Evolutionary conservation across 1,140 invertebrate genomes (phyloP), one percentile per base, ranked within the genome.

Genomic region (Eurosta solidaginis): DNA sequence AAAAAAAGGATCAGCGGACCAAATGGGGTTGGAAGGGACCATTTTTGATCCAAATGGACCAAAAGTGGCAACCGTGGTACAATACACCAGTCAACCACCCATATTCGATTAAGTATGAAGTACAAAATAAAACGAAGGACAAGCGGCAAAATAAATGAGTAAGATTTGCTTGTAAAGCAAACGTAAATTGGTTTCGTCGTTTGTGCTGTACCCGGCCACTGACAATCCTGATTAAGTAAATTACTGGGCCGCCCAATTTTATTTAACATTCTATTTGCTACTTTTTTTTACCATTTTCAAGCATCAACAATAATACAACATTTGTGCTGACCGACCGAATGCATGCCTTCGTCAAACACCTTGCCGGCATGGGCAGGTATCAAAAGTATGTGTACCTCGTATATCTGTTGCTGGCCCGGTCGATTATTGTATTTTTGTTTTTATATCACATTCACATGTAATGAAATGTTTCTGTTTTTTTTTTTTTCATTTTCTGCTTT

Each of bases 191-290:
- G 36, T 68, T 40, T n/a, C n/a, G n/a, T n/a, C 2, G 27, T 68
- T 40, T 29, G n/a, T 59, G 54, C n/a, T 59, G 54, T 29, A 36
- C 14, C 33, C 27, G 54, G 29, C 59, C 33, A n/a, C n/a, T n/a
- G n/a, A n/a, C n/a, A 40, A 68, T 42, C 33, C 59, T 40, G 59
- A 68, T 68, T 68, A 40, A 68, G 59, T 68, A 68, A 68, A 68
- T 68, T 68, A 40, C 20, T 68, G 22, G 36, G 59, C 59, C 33
- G 59, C 59, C 33, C 33, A 68, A 68, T 68, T 68, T 68, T 68
- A 22, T 47, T 17, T 9, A 40, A 9, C 59, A 68, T 68, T 36
- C 59, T 33, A n/a, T 40, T 68, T 68, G 59, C n/a, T 25, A 22
- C 59, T 22, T 42, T 68, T 29, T 7, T 25, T 3, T 17, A 12